Evolutionary conservation across 2,113 vertebrate genomes (phyloP), one percentile per base, ranked within the genome.

Genomic region (Eclectus roratus): DNA sequence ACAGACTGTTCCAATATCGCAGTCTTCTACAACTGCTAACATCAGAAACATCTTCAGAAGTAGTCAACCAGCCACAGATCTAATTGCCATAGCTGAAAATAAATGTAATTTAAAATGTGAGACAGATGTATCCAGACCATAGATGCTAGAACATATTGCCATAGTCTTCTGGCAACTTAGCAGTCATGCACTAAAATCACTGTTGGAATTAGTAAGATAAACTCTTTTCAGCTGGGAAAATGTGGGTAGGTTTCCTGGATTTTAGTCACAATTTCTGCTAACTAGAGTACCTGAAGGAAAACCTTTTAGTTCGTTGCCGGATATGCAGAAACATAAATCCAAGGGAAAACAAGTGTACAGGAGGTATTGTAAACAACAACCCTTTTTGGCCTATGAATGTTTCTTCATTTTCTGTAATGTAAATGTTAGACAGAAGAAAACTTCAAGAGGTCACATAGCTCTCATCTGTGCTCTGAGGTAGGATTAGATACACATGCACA

Each of bases 61-160:
- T 66, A 96, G 87, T 96, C 80, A 94, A 17, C 11, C 66, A 95
- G 52, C 28, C 49, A 61, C 49, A 71, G 76, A 85, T 72, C 46
- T 94, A 94, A 96, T 91, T 90, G 66, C 65, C 25, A 68, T 46
- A 86, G 82, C 58, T 95, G 91, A 85, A 95, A 85, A 81, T 82
- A 96, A 91, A 77, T 72, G 70, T 74, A 93, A 92, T 86, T 93
- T 66, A 89, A 94, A 97, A 95, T 89, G 35, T 47, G 55, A 93
- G 52, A 82, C 56, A 94, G 69, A 87, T 78, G 50, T 94, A 80
- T 87, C 72, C 53, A 88, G 53, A 91, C 25, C 46, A 53, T 18
- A 82, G 63, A 72, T 0, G 0, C 21, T 85, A 90, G 72, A 93
- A 87, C 41, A 39, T 46, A 31, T 81, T 92, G 95, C 43, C 3